Evolutionary conservation across 2,113 vertebrate genomes (phyloP).

Genomic region (Ceyx melanurus): DNA sequence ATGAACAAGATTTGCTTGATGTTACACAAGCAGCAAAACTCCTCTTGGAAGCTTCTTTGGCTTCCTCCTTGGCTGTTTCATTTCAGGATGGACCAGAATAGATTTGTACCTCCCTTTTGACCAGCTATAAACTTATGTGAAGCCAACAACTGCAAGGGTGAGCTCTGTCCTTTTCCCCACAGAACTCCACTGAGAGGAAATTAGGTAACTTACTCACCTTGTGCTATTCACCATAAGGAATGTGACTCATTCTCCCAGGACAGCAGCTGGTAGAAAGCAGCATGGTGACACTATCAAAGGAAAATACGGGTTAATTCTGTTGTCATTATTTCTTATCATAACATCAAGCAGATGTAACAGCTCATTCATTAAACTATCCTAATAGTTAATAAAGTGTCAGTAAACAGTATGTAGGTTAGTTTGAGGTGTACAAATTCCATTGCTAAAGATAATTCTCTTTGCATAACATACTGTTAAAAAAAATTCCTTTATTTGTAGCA

Average conservation of each 20-base stretch:
- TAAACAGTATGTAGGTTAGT: neutral
- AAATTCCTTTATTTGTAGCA: neutral
- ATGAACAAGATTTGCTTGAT: neutral
- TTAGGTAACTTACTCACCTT: neutral
- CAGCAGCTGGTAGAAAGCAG: neutral
- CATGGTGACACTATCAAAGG: neutral
- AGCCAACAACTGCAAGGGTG: neutral
- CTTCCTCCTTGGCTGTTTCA: neutral
- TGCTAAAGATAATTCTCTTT: neutral
- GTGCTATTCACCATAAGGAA: neutral
- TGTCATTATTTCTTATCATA: neutral
- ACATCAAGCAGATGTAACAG: neutral
- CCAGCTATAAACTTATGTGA: neutral
- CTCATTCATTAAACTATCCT: neutral
- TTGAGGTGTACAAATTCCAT: neutral
- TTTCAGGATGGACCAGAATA: neutral
- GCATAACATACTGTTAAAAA: neutral
- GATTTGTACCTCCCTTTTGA: neutral
- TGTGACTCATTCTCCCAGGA: neutral
- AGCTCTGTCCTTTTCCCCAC: neutral
- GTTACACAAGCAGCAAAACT: neutral
- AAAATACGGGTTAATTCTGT: conserved; percentile 4
- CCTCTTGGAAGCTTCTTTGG: neutral
- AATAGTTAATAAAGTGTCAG: neutral
- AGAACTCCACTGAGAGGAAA: neutral